Base-by-base conservation (phyloP, 2,113 vertebrate species). In the Camelus bactrianus region DNA sequence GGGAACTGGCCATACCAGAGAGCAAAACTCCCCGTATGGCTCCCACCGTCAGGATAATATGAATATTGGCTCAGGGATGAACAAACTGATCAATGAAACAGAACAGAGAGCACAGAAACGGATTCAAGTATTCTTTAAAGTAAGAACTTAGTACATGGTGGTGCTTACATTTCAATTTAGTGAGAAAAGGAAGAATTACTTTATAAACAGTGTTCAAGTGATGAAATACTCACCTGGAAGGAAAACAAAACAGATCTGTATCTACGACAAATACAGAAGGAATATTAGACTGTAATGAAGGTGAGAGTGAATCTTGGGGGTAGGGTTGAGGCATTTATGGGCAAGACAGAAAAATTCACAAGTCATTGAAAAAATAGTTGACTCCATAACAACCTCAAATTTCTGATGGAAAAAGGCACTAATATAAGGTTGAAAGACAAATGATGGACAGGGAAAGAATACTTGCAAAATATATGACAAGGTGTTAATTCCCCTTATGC, bases 271-370 rank as follows among this genome's bases (percentile, higher is more conserved):
- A 77, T 70, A 54, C 17, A 85, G 72, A 19, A 46, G 86, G 28
- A 76, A 62, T 50, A 32, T 67, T 72, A 42, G 67, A 75, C 22
- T 54, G 42, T 54, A 89, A 48, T 69, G 60, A 77, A 76, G 48
- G 12, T 81, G 2, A 82, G 19, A 50, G 35, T 50, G 20, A 94
- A 85, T 95, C 38, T 92, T 77, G 19, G 8, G 12, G 12, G 1
- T 52, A 64, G 22, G 8, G 22, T 32, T 70, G 9, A 16, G 15
- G 5, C 12, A 38, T 83, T 79, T 70, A 56, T 14, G 30, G 35
- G 8, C 13, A 80, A 96, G 64, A 64, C 12, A 80, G 89, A 91
- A 92, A 83, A 91, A 91, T 76, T 2, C 64, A 80, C 38, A 91
- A 73, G 81, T 30, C 24, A 38, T 24, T 48, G 64, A 62, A 69